Evolutionary conservation across 2,888 invertebrate species (phyloP).

Genomic region (Idaea straminata): DNA sequence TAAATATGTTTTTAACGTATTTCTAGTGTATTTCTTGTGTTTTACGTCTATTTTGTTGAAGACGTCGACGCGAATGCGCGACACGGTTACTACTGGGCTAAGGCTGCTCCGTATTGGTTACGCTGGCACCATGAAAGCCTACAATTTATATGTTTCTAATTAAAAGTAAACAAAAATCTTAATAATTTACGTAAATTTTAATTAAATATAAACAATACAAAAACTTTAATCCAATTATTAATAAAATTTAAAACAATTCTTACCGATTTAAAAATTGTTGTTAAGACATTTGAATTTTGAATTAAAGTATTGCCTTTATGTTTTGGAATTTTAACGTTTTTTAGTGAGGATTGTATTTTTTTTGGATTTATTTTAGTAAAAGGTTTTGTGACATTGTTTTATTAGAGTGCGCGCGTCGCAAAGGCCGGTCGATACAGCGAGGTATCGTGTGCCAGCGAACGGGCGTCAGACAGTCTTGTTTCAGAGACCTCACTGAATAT

Average conservation of each 20-base stretch:
- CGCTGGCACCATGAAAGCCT: slow-evolving; percentile 53
- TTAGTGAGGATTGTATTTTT: neutral
- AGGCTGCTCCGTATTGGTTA: slow-evolving; percentile 45
- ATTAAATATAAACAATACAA: slow-evolving; percentile 14
- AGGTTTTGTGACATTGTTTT: slow-evolving; percentile 38
- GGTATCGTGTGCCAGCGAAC: slow-evolving; percentile 58
- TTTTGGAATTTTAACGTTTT: neutral
- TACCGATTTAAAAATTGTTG: neutral
- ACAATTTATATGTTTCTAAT: slow-evolving; percentile 29
- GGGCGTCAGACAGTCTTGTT: slow-evolving; percentile 76
- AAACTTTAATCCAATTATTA: neutral
- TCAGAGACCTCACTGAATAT: slow-evolving; percentile 54
- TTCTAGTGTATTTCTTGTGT: slow-evolving; percentile 39
- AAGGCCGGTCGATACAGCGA: slow-evolving; percentile 69
- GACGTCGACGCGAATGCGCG: slow-evolving; percentile 67
- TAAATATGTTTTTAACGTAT: slow-evolving; percentile 44
- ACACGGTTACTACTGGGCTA: slow-evolving; percentile 65
- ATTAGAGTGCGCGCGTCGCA: slow-evolving; percentile 72
- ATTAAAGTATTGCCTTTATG: neutral
- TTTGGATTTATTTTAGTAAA: slow-evolving; percentile 8
- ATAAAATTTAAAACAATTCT: neutral
- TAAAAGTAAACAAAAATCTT: slow-evolving; percentile 9
- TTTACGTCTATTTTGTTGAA: slow-evolving; percentile 43
- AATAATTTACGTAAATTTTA: slow-evolving; percentile 7
- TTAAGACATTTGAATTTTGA: neutral